These are phyloP conservation scores for Polietes domitor DNA, from an alignment of 2,888 invertebrate species.

Conservation along the genomic window DNA sequence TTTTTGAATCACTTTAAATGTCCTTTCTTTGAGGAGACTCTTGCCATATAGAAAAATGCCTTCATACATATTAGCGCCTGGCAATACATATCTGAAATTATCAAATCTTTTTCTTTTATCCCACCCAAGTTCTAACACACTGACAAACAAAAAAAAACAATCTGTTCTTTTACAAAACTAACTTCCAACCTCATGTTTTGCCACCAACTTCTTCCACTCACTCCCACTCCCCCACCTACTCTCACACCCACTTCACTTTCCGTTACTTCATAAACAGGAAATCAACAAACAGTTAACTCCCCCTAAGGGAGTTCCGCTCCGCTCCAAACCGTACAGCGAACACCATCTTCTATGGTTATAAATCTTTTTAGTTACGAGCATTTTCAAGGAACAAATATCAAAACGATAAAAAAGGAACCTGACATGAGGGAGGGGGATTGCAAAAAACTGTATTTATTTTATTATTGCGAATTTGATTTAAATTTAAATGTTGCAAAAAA, in stretches of 20 bases:
- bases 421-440: background rate
- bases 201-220: background rate
- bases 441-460: conserved; percentile 51
- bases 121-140: too few species aligned
- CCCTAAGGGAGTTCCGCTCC: conserved; percentile 38
- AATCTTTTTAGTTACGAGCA: conserved; percentile 45
- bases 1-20: too few species aligned
- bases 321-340: conserved; percentile 29
- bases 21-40: too few species aligned
- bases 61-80: too few species aligned
- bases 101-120: too few species aligned
- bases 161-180: conserved; percentile 39
- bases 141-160: background rate
- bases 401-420: background rate
- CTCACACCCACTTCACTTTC: conserved; percentile 28
- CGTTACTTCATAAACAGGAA: conserved; percentile 57
- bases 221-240: background rate
- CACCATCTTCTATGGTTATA: conserved; percentile 53
- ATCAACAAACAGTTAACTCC: conserved; percentile 57
- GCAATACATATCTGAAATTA: too few species aligned
- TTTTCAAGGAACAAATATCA: conserved; percentile 26
- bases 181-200: conserved; percentile 50
- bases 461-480: conserved; percentile 54
- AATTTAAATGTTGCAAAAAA: background rate
- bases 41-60: too few species aligned